Conservation (phyloP, 2,888 invertebrate genomes). For the Oscheius myriophilus region DNA sequence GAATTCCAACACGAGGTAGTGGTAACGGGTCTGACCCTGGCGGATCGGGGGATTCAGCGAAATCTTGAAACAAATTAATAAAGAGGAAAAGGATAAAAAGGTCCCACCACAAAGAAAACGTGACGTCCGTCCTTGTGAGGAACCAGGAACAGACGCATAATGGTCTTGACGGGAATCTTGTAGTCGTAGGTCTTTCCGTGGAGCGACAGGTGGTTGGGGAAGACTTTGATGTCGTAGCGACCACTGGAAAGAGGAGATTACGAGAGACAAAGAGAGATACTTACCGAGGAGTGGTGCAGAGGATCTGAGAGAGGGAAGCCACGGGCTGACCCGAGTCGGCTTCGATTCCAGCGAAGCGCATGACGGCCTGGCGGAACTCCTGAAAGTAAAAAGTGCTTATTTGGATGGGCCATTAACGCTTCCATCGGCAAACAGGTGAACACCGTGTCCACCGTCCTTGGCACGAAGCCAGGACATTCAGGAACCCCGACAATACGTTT, state of each 20-base stretch:
- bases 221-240: slow-evolving; percentile 94
- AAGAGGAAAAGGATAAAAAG: neutral
- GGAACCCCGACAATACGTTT: no score
- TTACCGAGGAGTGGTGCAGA: slow-evolving; percentile 95
- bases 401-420: no score
- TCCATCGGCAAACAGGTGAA: no score
- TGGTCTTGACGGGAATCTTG: slow-evolving; percentile 97
- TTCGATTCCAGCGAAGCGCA: slow-evolving; percentile 95
- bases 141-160: slow-evolving; percentile 88
- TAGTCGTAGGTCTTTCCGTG: slow-evolving; percentile 99
- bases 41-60: slow-evolving; percentile 98
- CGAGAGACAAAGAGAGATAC: neutral
- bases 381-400: no score
- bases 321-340: slow-evolving; percentile 91
- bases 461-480: no score
- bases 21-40: slow-evolving; percentile 97
- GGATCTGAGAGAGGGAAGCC: slow-evolving; percentile 93
- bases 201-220: slow-evolving; percentile 87
- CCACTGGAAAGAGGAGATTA: slow-evolving; percentile 74
- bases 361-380: slow-evolving; percentile 94
- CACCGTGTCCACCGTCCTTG: no score
- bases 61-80: slow-evolving; percentile 73
- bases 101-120: slow-evolving; percentile 96
- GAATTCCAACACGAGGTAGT: slow-evolving; percentile 91
- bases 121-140: slow-evolving; percentile 97